phyloP scores from a whole-genome alignment of 2,797 vertebrate genomes.

The Catamblyrhynchus diadema region DNA sequence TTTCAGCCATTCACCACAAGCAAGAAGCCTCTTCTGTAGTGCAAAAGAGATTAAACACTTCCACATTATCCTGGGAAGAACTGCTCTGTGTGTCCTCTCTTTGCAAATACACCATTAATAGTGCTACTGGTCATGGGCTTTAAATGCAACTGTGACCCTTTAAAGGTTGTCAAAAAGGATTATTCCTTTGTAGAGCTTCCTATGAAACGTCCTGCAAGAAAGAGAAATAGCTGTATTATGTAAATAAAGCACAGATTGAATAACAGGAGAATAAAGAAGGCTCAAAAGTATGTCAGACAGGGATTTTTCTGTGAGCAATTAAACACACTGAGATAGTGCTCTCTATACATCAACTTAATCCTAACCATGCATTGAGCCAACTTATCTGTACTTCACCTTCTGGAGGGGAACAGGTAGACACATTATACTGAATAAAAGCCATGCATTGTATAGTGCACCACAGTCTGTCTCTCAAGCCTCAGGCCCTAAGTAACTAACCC shows the following conservation, averaged over 20 bases:
- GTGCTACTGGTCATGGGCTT: not conserved
- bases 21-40: not conserved
- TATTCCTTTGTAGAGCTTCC: conserved; percentile 16
- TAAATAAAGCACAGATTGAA: conserved; percentile 36
- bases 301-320: conserved; percentile 7
- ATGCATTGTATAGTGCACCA: not conserved
- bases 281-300: not conserved
- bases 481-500: conserved; percentile 20
- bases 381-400: not conserved
- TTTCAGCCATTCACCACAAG: conserved; percentile 24
- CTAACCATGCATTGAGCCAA: not conserved
- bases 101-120: conserved; percentile 11
- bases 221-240: conserved; percentile 27
- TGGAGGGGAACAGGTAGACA: conserved; percentile 4
- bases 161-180: conserved; percentile 22
- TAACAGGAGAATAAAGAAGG: not conserved
- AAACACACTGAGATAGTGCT: not conserved
- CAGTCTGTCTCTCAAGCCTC: conserved; percentile 18
- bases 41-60: conserved; percentile 28
- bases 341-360: conserved; percentile 12
- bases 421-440: not conserved
- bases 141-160: not conserved
- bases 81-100: not conserved
- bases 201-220: not conserved
- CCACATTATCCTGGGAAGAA: not conserved